Evolutionary conservation across 2,888 invertebrate genomes (phyloP), one percentile per base, ranked within the genome.

Genomic region (Limnephilus auricula): DNA sequence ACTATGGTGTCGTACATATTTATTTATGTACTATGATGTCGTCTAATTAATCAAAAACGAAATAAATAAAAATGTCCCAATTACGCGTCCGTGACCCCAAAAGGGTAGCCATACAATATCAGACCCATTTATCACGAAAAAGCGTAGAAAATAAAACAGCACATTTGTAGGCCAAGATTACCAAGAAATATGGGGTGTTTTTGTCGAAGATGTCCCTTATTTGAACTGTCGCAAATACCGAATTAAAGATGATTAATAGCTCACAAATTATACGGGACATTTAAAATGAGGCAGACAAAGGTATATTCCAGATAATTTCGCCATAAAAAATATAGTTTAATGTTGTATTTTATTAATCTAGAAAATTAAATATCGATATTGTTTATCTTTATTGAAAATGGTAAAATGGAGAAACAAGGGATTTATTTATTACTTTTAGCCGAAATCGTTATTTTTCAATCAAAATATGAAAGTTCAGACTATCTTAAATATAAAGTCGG

Each of bases 151-250:
- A 65, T 65, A 25, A 65, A 65, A 65, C 25, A 65, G 65, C 65
- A 65, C 65, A 65, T 65, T 65, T 65, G 65, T 65, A 65, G 65
- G 65, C 65, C 65, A 65, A 65, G 65, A 65, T 65, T 65, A 65
- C 9, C 65, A 65, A 65, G 65, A 65, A 65, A 65, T 65, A 65
- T 65, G 65, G 65, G 65, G 4, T 65, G 65, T 65, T 65, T 65
- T 65, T n/a, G 25, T 65, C 25, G 25, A 65, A 65, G 65, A 65
- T 65, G 18, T 65, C 9, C 65, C 65, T 65, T 65, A 65, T 65
- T 65, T 65, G 65, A 65, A 25, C 65, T 65, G 65, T 65, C 65
- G 65, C 65, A 65, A 65, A 65, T 65, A 65, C 65, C 65, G 65
- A 25, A 9, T 65, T 65, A 65, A 65, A 65, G 25, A 65, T 65